Evolutionary conservation across 2,888 invertebrate species (phyloP), one percentile per base, ranked within the genome.

Genomic region (Serrognathus titanus): DNA sequence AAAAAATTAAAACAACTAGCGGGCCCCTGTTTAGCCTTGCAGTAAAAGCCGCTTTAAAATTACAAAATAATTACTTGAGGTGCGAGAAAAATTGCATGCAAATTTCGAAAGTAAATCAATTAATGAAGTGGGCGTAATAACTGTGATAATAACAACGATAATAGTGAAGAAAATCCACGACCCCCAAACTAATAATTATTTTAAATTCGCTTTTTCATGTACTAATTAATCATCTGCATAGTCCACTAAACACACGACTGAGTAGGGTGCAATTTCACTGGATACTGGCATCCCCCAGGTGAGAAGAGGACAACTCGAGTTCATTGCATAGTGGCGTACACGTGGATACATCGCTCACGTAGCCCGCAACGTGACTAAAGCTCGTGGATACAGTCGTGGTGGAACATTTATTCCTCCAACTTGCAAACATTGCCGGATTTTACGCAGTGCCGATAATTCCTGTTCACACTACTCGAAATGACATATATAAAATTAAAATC

Each of bases 261-360:
- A 70, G 70, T 73, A 66, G 73, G 72, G 73, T 77, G 77, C 71
- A 78, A 78, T 75, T 76, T 74, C 76, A 66, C 51, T 71, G 65
- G 48, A 65, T 64, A 63, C 68, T 73, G 55, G 69, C 59, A 55
- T 70, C 63, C 68, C 61, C 64, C 68, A 66, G 66, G 66, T 61
- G 62, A 75, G 72, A 71, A 81, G 79, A 77, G 50, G 45, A 55
- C 38, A 38, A 38, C 54, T 41, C 40, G 80, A 79, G 76, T 67
- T 74, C 73, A 73, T 73, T 75, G 68, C 78, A 76, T 74, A 67
- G 63, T 69, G 75, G 71, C 73, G 72, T 74, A 77, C 79, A 81
- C 80, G 77, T 73, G 75, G 71, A 65, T 63, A 60, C 60, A 59
- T 51, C 59, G 61, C 68, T 75, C 78, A 77, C 75, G 76, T 68